Evolutionary conservation across 2,113 vertebrate species (phyloP).

Genomic region (Poecile atricapillus): DNA sequence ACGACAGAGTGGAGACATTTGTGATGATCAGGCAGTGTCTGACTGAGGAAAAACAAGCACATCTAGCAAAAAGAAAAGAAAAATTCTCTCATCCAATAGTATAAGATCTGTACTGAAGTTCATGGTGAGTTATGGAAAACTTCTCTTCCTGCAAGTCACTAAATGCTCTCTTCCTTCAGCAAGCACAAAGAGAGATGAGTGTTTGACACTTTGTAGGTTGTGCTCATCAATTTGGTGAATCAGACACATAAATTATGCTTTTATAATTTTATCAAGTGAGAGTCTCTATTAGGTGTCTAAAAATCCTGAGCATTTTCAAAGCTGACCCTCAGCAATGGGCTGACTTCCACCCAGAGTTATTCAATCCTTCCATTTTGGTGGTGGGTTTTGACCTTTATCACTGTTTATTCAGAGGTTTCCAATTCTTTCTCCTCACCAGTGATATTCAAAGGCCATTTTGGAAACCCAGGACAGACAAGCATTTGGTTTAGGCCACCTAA

Average conservation of each 20-base stretch:
- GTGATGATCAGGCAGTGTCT: constrained; percentile 54
- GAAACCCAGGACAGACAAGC: background rate
- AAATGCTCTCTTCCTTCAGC: background rate
- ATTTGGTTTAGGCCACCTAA: background rate
- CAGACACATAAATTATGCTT: background rate
- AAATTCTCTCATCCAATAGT: background rate
- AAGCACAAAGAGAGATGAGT: background rate
- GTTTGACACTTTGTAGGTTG: rapidly evolving
- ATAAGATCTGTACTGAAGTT: background rate
- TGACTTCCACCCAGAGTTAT: background rate
- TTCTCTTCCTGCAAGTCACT: background rate
- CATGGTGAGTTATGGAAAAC: background rate
- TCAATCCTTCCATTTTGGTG: background rate
- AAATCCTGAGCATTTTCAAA: background rate
- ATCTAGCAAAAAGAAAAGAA: background rate
- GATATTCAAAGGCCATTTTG: background rate
- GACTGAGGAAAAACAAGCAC: constrained; percentile 28
- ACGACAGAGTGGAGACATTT: constrained; percentile 45
- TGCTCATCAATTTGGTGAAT: background rate
- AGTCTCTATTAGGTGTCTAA: background rate
- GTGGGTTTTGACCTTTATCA: background rate
- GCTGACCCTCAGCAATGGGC: background rate
- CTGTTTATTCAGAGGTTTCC: background rate
- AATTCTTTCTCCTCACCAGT: background rate
- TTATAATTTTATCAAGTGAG: background rate